Conservation (phyloP, 1,140 invertebrate genomes). For the Armadillidium nasatum region DNA sequence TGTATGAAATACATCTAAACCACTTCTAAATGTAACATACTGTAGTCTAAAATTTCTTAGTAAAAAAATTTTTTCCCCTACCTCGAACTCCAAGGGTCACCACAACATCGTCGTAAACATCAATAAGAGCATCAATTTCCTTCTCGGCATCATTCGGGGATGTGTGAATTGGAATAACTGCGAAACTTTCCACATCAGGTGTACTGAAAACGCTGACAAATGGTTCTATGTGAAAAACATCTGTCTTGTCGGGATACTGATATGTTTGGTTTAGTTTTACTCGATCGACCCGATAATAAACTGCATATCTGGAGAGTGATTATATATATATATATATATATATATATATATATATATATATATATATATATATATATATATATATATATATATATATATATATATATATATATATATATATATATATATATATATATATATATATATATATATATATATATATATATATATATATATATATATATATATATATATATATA, state of each 20-base stretch:
- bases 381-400: slow-evolving; percentile 8
- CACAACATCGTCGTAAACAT: neutral
- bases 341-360: slow-evolving; percentile 15
- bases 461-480: slow-evolving; percentile 15
- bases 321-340: neutral
- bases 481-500: slow-evolving; percentile 15
- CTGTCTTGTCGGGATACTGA: neutral
- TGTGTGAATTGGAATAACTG: neutral
- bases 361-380: slow-evolving; percentile 15
- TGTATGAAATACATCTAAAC: no score
- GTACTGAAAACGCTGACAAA: neutral
- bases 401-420: neutral
- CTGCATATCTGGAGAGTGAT: neutral
- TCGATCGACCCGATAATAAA: neutral
- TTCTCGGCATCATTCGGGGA: neutral
- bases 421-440: neutral
- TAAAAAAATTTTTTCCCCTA: neutral
- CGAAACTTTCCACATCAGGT: neutral
- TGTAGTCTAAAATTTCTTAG: no score
- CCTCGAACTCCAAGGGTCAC: neutral
- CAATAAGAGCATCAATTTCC: neutral
- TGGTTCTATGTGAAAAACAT: neutral
- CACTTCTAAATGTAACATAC: no score
- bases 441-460: slow-evolving; percentile 1
- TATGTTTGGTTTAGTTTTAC: neutral